Base-by-base conservation (phyloP, 2,888 invertebrate species). In the Athrips mouffetella region DNA sequence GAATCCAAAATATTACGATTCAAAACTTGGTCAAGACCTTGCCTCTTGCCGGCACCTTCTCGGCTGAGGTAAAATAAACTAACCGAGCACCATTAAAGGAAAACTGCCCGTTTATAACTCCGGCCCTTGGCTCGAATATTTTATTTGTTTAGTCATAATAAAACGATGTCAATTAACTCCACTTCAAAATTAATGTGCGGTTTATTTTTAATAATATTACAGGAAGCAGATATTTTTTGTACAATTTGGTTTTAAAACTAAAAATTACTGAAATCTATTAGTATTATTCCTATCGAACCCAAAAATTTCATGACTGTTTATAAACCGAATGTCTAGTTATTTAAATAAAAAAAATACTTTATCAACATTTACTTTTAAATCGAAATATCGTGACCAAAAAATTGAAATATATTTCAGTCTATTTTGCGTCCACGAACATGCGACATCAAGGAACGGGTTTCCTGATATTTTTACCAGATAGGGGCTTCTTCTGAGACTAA, bases 1-100 rank as follows among this genome's bases (percentile, higher is more conserved):
- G 83, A 87, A 72, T 80, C 83, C 84, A 81, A 88, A 89, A 87
- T 89, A 89, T 89, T 89, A 89, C 84, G 83, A 87, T 83, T 85
- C 83, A 82, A 82, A 87, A 87, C 82, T 87, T 87, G 85, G 86
- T 80, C 83, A 84, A 80, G 80, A 79, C 77, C 81, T 82, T 80
- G 80, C 69, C 55, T 62, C 64, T 18, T 58, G 54, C 60, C 67
- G 64, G 65, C 65, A 62, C 65, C 69, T 72, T 77, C 76, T 76
- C 76, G 73, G 76, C 78, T 76, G 78, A 74, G 73, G 68, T 71
- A 76, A 30, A 45, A 45, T 33, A 45, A 31, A 31, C 21, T 45
- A 45, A 77, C 80, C 72, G 76, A 72, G 58, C 66, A 76, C 79
- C 80, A 82, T 82, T 83, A 82, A 81, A 75, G 70, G 73, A 69